Evolutionary conservation across 2,797 vertebrate genomes (phyloP), one percentile per base, ranked within the genome.

Genomic region (Platyrinchus mystaceus): DNA sequence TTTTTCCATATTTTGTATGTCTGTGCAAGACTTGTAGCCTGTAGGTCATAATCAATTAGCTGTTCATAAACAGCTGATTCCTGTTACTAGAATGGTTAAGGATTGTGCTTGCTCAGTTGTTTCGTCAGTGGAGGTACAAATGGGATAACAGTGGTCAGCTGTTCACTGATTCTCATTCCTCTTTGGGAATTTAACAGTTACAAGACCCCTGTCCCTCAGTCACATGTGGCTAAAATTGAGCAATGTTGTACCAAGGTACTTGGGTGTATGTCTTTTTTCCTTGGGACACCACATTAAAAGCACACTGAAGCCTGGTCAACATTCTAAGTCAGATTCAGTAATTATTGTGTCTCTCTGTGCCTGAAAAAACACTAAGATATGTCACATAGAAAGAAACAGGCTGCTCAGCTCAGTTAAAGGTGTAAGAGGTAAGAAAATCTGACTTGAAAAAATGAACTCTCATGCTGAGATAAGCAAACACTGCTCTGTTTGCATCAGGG

Each of bases 241-340:
- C 10, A 32, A 8, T 41, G 6, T 43, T 89, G 12, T 70, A 19
- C 70, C 28, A 36, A 50, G 24, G 43, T 55, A 11, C 18, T 34
- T 24, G 19, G 34, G 13, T 37, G 16, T 3, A 1, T 0, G 0
- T 41, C 13, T 63, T 59, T 67, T 63, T 71, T 36, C 10, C 21
- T 59, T 89, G 36, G 23, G 44, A 70, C 22, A 34, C 7, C 3
- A 11, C 27, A 26, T 39, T 5, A 64, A 68, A 56, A 44, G 28
- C 27, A 32, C 17, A 3, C 2, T 52, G 3, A 62, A 60, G 5
- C 47, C 21, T 68, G 7, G 24, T 74, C 5, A 53, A 1, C 13
- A 4, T 84, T 71, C 1, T 19, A 34, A 78, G 46, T 36, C n/a
- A 75, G 34, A 62, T 56, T 68, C 7, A 2, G 44, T 60, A 60